Percentiles rank a stretch among this genome's conserved stretches.
Evolutionary conservation across 2,888 invertebrate genomes (phyloP).

Genomic region (Sinohyriopsis cumingii): DNA sequence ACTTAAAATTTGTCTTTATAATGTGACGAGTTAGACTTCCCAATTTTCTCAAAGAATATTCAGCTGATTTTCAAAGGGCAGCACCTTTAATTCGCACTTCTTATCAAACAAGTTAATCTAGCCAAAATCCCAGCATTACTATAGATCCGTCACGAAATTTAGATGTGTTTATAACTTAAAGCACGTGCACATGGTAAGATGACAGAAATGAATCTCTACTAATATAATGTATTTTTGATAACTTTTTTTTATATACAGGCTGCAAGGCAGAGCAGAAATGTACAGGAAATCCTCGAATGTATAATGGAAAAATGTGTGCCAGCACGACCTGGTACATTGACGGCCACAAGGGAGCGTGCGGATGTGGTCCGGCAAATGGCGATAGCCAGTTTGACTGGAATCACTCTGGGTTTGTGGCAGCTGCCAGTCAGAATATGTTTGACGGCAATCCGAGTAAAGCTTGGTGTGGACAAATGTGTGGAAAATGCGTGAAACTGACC

Average conservation of each 20-base stretch:
- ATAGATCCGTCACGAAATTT: too few species aligned
- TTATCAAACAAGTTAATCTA: too few species aligned
- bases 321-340: conserved; percentile 58
- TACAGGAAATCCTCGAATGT: conserved; percentile 32
- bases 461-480: conserved; percentile 56
- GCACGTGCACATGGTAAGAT: too few species aligned
- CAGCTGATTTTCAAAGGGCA: too few species aligned
- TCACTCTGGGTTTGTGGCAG: conserved; percentile 37
- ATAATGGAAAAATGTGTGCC: conserved; percentile 53
- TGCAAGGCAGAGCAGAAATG: conserved; percentile 28
- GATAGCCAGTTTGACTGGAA: conserved; percentile 48
- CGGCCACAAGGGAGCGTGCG: conserved; percentile 55
- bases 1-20: too few species aligned
- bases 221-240: background rate
- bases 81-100: too few species aligned
- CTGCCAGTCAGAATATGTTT: conserved; percentile 51
- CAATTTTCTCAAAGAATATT: too few species aligned
- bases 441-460: conserved; percentile 19
- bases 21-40: too few species aligned
- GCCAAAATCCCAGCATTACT: too few species aligned
- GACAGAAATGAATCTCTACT: background rate
- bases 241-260: background rate
- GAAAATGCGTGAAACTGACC: conserved; percentile 53
- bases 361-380: conserved; percentile 37
- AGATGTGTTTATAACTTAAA: too few species aligned